Percentiles rank a stretch among this genome's conserved stretches.
Conservation (phyloP, 2,888 invertebrate species). For the Oligia latruncula region DNA sequence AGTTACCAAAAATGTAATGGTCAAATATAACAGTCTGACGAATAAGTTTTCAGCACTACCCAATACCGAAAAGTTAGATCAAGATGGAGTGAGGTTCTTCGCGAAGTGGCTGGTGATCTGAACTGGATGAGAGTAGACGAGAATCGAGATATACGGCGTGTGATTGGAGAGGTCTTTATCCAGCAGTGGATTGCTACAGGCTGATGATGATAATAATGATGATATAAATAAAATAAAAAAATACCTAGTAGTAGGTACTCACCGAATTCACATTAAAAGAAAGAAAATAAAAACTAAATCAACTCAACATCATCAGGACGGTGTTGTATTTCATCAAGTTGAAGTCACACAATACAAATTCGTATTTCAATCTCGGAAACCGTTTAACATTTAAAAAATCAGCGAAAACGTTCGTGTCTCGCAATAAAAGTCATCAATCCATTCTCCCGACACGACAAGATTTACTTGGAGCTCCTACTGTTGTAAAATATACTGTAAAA, state of each 20-base stretch:
- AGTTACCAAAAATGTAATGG: background rate
- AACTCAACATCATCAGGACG: background rate
- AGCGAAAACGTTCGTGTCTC: slow-evolving; percentile 60
- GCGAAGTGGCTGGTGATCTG: too few relatives aligned
- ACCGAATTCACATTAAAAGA: background rate
- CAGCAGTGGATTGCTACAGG: background rate
- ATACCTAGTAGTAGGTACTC: background rate
- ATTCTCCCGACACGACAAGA: slow-evolving; percentile 56
- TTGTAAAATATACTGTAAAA: slow-evolving; percentile 40
- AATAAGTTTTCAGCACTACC: background rate
- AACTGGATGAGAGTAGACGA: background rate
- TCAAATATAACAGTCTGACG: background rate
- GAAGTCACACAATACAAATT: slow-evolving; percentile 24
- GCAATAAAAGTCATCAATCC: slow-evolving; percentile 55
- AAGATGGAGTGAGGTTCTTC: background rate
- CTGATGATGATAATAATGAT: background rate
- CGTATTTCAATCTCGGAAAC: slow-evolving; percentile 47
- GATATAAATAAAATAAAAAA: too few relatives aligned
- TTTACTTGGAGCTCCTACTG: slow-evolving; percentile 33
- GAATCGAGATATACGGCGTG: background rate
- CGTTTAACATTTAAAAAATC: slow-evolving; percentile 46
- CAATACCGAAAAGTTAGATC: background rate
- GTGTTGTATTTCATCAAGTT: slow-evolving; percentile 13
- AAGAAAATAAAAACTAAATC: slow-evolving; percentile 4
- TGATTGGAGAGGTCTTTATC: background rate